These are phyloP conservation scores for Epsilonema sp. DNA, from an alignment of 2,888 invertebrate genomes.

Conservation along the genomic window DNA sequence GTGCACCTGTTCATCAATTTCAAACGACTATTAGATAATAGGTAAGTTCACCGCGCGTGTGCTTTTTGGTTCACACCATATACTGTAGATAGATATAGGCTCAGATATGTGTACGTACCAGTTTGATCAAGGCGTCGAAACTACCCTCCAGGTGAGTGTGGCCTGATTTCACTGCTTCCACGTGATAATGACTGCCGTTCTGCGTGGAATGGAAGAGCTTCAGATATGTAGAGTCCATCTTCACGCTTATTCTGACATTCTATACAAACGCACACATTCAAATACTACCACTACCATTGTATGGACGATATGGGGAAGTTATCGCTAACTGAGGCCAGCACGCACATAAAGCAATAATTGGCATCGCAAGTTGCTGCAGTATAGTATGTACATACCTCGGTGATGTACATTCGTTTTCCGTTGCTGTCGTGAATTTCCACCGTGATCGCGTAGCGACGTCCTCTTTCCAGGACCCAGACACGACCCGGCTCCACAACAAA, in stretches of 20 bases:
- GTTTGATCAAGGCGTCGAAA: background rate
- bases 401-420: constrained; percentile 33
- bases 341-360: too few relatives aligned
- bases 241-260: background rate
- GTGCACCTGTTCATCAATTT: too few relatives aligned
- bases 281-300: too few relatives aligned
- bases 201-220: background rate
- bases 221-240: background rate
- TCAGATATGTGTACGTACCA: too few relatives aligned
- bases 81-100: too few relatives aligned
- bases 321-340: too few relatives aligned
- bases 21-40: too few relatives aligned
- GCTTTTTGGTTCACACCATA: too few relatives aligned
- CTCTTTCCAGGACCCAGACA: constrained; percentile 52
- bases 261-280: background rate
- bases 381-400: constrained; percentile 23
- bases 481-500: constrained; percentile 48
- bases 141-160: background rate
- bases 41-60: too few relatives aligned
- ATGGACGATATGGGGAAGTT: too few relatives aligned
- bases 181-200: background rate
- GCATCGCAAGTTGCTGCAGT: too few relatives aligned
- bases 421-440: constrained; percentile 45
- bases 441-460: constrained; percentile 47
- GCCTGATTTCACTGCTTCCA: background rate